A percentile compares a stretch with the other conserved stretches of the same genome.
Conservation (phyloP, 2,113 vertebrate species). For the Tangachromis dhanisi region DNA sequence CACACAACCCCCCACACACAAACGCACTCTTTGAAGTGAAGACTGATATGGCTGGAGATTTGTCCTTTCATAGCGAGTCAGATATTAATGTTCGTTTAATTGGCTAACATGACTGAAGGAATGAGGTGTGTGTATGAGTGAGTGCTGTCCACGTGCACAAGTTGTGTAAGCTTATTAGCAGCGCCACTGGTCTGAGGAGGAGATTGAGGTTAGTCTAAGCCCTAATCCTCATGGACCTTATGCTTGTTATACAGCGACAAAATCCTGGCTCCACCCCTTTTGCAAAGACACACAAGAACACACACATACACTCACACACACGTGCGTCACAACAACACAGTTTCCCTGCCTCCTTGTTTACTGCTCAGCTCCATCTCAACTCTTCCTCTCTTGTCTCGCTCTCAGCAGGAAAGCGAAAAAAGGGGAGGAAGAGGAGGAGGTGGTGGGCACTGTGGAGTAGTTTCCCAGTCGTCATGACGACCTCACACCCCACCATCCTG, state of each 20-base stretch:
- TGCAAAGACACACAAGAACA: neutral
- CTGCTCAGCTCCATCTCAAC: conserved; percentile 14
- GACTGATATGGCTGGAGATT: neutral
- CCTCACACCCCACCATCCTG: conserved; percentile 46
- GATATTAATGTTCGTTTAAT: neutral
- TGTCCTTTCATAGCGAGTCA: neutral
- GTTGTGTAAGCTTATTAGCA: conserved; percentile 62
- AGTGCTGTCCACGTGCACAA: conserved; percentile 35
- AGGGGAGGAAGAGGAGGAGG: neutral
- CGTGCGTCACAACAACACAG: neutral
- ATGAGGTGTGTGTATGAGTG: neutral
- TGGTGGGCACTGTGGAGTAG: conserved; percentile 25
- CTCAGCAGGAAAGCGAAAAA: conserved; percentile 13
- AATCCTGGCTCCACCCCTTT: conserved; percentile 21
- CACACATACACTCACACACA: neutral
- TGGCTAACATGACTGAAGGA: neutral
- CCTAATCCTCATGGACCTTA: conserved; percentile 51
- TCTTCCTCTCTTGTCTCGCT: conserved; percentile 2
- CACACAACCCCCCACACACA: neutral
- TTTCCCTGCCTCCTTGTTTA: conserved; percentile 8
- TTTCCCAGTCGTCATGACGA: conserved; percentile 57
- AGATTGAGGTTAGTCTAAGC: conserved; percentile 66
- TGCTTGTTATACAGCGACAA: conserved; percentile 44
- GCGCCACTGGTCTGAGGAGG: conserved; percentile 37
- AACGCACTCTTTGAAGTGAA: neutral